Base-by-base conservation (phyloP, 2,113 vertebrate genomes). In the Acanthochromis polyacanthus region DNA sequence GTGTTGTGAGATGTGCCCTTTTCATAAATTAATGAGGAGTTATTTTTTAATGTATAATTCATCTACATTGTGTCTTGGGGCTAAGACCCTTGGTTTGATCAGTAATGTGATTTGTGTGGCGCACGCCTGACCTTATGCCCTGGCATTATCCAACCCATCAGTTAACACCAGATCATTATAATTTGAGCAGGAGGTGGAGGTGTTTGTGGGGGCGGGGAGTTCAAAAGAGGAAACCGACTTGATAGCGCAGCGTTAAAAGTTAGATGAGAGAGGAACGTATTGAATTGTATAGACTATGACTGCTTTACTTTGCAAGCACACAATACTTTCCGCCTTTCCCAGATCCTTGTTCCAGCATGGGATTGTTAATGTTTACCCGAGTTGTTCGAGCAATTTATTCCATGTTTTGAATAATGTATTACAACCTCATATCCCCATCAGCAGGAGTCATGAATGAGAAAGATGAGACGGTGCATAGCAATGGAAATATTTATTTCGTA, bases 1-100 rank as follows among this genome's bases (percentile, higher is more conserved):
- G 25, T 73, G 69, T 57, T 80, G 79, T 78, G 72, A 68, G 51
- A 81, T 22, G 62, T 90, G 89, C 60, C 89, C 91, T 93, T 90
- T 90, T 75, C 86, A 79, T 59, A 69, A 76, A 83, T 86, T 85
- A 88, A 89, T 86, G 79, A 81, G 60, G 67, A 75, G 75, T 81
- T 23, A 57, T 53, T 81, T 81, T 52, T 57, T 52, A 45, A 84
- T 70, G 68, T 78, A 80, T 82, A 83, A 79, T 73, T 80, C 48
- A 76, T 86, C 71, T 71, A 50, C 83, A 71, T 38, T 78, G 62
- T 81, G 74, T 87, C 84, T 74, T 4, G 71, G 50, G 75, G 80
- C 62, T 30, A 61, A 56, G 68, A 67, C 81, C 67, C 72, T 30
- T 71, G 53, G 80, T 82, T 84, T 86, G 51, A 78, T 88, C 71